These are phyloP conservation scores for Autographa pulchrina DNA, from an alignment of 2,888 invertebrate species.

Conservation along the genomic window DNA sequence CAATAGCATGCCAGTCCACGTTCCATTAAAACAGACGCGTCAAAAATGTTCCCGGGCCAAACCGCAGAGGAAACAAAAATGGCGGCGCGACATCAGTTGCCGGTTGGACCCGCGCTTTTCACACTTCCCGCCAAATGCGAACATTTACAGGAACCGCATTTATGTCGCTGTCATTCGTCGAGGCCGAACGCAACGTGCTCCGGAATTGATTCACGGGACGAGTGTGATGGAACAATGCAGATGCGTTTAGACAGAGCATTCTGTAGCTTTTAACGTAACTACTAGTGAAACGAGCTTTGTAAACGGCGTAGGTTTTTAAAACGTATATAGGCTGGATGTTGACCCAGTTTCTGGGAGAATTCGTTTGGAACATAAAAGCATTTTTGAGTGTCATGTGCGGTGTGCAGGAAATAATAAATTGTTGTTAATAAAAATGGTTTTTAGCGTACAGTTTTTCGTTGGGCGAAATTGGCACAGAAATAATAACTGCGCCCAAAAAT, in stretches of 20 bases:
- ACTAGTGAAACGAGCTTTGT: slow-evolving; percentile 56
- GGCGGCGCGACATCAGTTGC: slow-evolving; percentile 64
- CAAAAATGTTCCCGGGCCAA: slow-evolving; percentile 61
- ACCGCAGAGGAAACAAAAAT: slow-evolving; percentile 68
- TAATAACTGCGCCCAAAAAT: neutral
- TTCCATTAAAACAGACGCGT: slow-evolving; percentile 45
- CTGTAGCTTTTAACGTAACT: slow-evolving; percentile 61
- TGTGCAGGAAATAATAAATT: slow-evolving; percentile 35
- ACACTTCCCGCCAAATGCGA: slow-evolving; percentile 72
- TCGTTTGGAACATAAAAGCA: slow-evolving; percentile 45
- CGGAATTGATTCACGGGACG: slow-evolving; percentile 74
- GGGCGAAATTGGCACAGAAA: slow-evolving; percentile 17
- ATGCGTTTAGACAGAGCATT: slow-evolving; percentile 72
- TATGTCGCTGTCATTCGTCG: slow-evolving; percentile 64
- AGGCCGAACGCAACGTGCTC: slow-evolving; percentile 56
- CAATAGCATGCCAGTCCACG: slow-evolving; percentile 37
- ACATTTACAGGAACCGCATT: slow-evolving; percentile 68
- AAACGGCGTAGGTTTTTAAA: slow-evolving; percentile 51
- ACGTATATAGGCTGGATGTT: slow-evolving; percentile 39
- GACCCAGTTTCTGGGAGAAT: slow-evolving; percentile 48
- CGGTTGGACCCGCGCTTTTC: slow-evolving; percentile 63
- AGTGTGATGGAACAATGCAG: slow-evolving; percentile 80
- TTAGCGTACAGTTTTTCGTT: slow-evolving; percentile 11
- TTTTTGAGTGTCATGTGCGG: slow-evolving; percentile 38
- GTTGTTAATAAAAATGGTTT: slow-evolving; percentile 44